Evolutionary conservation across 2,113 vertebrate genomes (phyloP).

Genomic region (Nothobranchius kuhntae): DNA sequence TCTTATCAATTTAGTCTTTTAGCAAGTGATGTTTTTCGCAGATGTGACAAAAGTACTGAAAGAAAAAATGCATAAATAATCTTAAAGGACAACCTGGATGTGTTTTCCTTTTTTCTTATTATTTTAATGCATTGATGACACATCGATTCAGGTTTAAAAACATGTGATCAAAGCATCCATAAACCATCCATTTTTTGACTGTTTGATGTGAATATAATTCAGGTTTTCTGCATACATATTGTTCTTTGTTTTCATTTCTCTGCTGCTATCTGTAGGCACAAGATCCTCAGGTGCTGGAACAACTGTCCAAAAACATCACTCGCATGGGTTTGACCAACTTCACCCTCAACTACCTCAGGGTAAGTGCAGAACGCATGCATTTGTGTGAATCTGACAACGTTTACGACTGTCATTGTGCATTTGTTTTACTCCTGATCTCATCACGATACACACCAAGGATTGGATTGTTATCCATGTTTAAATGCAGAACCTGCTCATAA

Average conservation of each 20-base stretch:
- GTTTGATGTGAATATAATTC: not conserved
- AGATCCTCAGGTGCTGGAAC: slow-evolving; percentile 99
- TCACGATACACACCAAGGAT: slow-evolving; percentile 24
- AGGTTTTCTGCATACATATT: not conserved
- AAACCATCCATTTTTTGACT: too few relatives aligned
- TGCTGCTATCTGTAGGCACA: slow-evolving; percentile 86
- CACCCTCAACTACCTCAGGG: slow-evolving; percentile 99
- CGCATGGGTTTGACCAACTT: slow-evolving; percentile 99
- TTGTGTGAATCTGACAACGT: slow-evolving; percentile 17
- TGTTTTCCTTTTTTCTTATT: too few relatives aligned
- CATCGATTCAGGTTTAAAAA: too few relatives aligned
- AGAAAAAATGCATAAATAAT: too few relatives aligned
- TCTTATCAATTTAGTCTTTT: too few relatives aligned
- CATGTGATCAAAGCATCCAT: too few relatives aligned
- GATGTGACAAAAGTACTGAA: too few relatives aligned
- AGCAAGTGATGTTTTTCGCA: too few relatives aligned
- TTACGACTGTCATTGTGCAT: slow-evolving; percentile 48
- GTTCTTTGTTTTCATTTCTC: slow-evolving; percentile 16
- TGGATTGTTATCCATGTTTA: slow-evolving; percentile 28
- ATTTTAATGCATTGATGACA: too few relatives aligned
- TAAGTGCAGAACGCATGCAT: slow-evolving; percentile 72
- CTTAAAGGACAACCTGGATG: too few relatives aligned
- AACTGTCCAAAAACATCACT: slow-evolving; percentile 99
- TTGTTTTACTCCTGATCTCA: slow-evolving; percentile 29
- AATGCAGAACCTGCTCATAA: slow-evolving; percentile 24